Evolutionary conservation across 2,113 vertebrate genomes (phyloP), one percentile per base, ranked within the genome.

Genomic region (Gadus macrocephalus): DNA sequence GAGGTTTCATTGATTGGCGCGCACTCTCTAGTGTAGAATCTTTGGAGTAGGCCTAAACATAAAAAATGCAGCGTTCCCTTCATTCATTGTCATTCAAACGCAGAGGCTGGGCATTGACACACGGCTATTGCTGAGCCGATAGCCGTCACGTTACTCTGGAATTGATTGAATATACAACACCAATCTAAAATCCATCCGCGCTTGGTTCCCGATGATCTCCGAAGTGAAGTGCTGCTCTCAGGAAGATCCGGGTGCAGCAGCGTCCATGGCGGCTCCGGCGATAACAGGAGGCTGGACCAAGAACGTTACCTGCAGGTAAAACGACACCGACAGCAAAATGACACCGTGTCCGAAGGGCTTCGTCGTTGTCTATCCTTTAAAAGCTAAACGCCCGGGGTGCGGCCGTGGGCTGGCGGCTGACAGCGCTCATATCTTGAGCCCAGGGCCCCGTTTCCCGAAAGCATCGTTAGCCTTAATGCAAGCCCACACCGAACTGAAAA

Each of bases 301-400:
- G 87, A 85, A 93, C 90, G 92, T 93, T 81, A 90, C 91, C 78
- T 93, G 92, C 91, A 91, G 92, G 92, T 93, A 60, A 79, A 82
- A 81, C 59, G 49, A 58, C 12, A 38, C 31, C 0, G 3, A 4
- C 0, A 7, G 16, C 4, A 2, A 3, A 5, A 2, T 28, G 27
- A 28, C 56, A 49, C 17, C 8, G 19, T 1, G 3, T 6, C 27
- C 3, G 20, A 15, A n/a, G 53, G 12, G 22, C 20, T 12, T 19
- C 55, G 17, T 2, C 6, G 12, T 15, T 19, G 9, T 19, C 2
- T 5, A 0, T 31, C 17, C 49, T 70, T 68, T 28, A 25, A 66
- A 1, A 15, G 2, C 1, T 15, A 27, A 63, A 63, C 15, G 12
- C 14, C 0, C 6, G 2, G 0, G 67, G 12, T 22, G 1, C 9